Percentiles rank a stretch among this genome's conserved stretches.
Conservation (phyloP, 2,888 invertebrate genomes). For the Noctua comes region DNA sequence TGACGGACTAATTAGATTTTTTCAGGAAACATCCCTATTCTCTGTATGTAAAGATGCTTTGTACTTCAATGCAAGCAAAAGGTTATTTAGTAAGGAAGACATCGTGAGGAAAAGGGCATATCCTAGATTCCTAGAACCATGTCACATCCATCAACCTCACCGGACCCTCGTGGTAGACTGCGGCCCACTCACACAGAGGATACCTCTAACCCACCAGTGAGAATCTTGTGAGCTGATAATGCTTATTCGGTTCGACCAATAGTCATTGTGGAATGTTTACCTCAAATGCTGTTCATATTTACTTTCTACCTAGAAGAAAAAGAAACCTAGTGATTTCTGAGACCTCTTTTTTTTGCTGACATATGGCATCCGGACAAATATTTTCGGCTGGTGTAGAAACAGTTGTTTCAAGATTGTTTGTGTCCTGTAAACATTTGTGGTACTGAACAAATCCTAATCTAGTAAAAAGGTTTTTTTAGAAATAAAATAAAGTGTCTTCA, state of each 20-base stretch:
- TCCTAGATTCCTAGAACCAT: too few relatives aligned
- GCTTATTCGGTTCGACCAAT: not conserved
- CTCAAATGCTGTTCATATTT: not conserved
- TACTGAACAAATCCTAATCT: slow-evolving; percentile 16
- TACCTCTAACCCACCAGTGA: not conserved
- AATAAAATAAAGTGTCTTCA: not conserved
- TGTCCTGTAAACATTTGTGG: slow-evolving; percentile 29
- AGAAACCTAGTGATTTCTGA: not conserved
- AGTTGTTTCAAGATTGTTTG: slow-evolving; percentile 30
- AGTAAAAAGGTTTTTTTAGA: not conserved
- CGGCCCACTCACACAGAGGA: not conserved
- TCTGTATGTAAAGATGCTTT: not conserved
- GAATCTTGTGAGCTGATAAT: not conserved
- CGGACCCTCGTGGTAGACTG: not conserved
- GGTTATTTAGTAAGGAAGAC: not conserved
- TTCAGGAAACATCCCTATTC: too few relatives aligned
- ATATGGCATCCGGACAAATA: slow-evolving; percentile 24
- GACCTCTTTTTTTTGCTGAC: slow-evolving; percentile 11
- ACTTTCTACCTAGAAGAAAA: not conserved
- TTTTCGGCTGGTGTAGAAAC: slow-evolving; percentile 19
- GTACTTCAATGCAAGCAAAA: not conserved
- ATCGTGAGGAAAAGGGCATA: not conserved
- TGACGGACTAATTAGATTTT: too few relatives aligned
- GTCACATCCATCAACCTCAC: not conserved
- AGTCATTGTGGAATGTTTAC: not conserved